A percentile compares a stretch with the other conserved stretches of the same genome.
phyloP scores from a whole-genome alignment of 2,797 vertebrate genomes.

The Phalloptychus januarius region DNA sequence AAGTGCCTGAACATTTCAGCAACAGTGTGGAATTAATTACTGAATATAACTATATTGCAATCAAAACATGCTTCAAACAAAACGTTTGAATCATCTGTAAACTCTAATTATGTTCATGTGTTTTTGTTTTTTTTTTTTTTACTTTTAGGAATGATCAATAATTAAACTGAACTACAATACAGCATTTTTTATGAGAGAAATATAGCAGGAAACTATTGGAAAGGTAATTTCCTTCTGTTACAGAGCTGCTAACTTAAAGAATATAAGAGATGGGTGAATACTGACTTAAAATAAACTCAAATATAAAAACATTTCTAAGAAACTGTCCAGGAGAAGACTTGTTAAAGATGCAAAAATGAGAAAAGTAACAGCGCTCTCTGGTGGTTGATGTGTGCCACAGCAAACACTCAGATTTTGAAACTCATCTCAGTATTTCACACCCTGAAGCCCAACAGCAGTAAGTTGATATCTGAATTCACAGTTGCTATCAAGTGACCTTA shows the following conservation, averaged over 20 bases:
- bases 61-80: background rate
- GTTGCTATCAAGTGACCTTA: constrained; percentile 9
- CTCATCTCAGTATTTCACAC: constrained; percentile 24
- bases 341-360: constrained; percentile 7
- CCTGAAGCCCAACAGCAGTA: constrained; percentile 23
- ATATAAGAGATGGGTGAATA: background rate
- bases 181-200: background rate
- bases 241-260: background rate
- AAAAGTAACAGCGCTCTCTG: constrained; percentile 8
- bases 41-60: background rate
- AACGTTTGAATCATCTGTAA: background rate
- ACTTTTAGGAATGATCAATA: background rate
- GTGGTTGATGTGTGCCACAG: background rate
- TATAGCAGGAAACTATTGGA: background rate
- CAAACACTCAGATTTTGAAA: constrained; percentile 9
- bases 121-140: background rate
- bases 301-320: constrained; percentile 1
- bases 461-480: constrained; percentile 18
- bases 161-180: background rate
- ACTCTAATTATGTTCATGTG: background rate
- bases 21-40: background rate
- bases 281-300: background rate
- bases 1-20: constrained; percentile 3
- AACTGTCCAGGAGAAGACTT: constrained; percentile 15
- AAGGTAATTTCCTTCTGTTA: background rate